These are phyloP conservation scores for Sorex fumeus DNA, from an alignment of 2,113 vertebrate genomes.

Conservation along the genomic window DNA sequence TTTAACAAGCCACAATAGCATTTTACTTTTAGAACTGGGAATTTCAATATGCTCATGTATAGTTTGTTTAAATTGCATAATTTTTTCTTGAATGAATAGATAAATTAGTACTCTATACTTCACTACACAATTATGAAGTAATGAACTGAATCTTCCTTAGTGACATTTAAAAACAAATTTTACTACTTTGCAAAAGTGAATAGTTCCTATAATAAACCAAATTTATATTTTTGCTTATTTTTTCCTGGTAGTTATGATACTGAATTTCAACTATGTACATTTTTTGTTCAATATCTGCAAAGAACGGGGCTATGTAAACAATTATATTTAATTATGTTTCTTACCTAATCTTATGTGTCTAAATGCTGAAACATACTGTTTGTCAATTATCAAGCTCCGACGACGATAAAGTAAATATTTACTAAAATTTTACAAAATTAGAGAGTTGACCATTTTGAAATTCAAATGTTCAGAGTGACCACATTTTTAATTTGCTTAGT, in stretches of 20 bases:
- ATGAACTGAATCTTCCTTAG: conserved; percentile 59
- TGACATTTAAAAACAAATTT: conserved; percentile 31
- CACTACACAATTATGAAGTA: conserved; percentile 52
- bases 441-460: background rate
- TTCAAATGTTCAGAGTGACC: background rate
- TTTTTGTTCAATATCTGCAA: conserved; percentile 3
- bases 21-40: conserved; percentile 24
- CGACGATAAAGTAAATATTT: background rate
- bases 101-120: conserved; percentile 42
- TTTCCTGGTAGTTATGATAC: conserved; percentile 36
- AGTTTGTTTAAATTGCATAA: conserved; percentile 23
- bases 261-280: background rate
- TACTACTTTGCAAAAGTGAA: conserved; percentile 38
- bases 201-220: conserved; percentile 7
- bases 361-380: conserved; percentile 15
- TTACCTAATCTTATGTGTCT: conserved; percentile 17
- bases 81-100: conserved; percentile 54
- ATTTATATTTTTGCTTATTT: conserved; percentile 55
- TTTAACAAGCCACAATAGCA: background rate
- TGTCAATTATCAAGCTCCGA: background rate
- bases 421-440: conserved; percentile 17
- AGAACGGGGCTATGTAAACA: conserved; percentile 22
- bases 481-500: background rate
- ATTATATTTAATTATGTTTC: conserved; percentile 38
- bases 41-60: conserved; percentile 35